Base-by-base conservation (phyloP, 2,888 invertebrate genomes). In the Watsonalla binaria region DNA sequence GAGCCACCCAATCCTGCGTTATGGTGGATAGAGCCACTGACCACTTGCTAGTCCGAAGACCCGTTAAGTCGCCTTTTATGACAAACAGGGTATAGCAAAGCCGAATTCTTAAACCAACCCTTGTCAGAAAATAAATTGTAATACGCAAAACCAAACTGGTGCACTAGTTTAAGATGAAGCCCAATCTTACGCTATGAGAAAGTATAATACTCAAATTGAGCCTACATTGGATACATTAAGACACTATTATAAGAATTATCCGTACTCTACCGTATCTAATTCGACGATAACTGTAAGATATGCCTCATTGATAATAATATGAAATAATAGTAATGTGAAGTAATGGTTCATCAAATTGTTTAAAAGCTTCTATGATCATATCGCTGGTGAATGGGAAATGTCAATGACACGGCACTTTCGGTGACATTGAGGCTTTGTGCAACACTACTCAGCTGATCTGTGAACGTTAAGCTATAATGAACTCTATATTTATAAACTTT, bases 391-490 rank as follows among this genome's bases (percentile, higher is more conserved):
- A 67, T 68, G 74, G 68, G 53, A 58, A 58, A 67, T 65, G 72
- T 72, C 72, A 74, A 69, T 72, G 72, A 74, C 72, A 67, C 59
- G 13, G 61, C 62, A 62, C 63, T 66, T 65, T 66, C 62, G 54
- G 62, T 63, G 64, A 63, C 63, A 66, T 70, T 68, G 67, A 54
- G 54, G 54, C 53, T 59, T 62, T 59, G 52, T 57, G 61, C 60
- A 62, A 61, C 47, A 39, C 39, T 52, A 9, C 46, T 6, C 11
- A 46, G 24, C 24, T 24, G 24, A 15, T 46, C 11, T 8, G 1
- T 46, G 6, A 24, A 24, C 9, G 7, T 15, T 24, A 46, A 24
- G 46, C 9, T 7, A 24, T 24, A 24, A 24, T 24, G 24, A 46
- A 24, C 46, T 24, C 7, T 46, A 46, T 13, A 7, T 15, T 15